Base-by-base conservation (phyloP, 2,797 vertebrate genomes). In the Gastrophryne carolinensis region DNA sequence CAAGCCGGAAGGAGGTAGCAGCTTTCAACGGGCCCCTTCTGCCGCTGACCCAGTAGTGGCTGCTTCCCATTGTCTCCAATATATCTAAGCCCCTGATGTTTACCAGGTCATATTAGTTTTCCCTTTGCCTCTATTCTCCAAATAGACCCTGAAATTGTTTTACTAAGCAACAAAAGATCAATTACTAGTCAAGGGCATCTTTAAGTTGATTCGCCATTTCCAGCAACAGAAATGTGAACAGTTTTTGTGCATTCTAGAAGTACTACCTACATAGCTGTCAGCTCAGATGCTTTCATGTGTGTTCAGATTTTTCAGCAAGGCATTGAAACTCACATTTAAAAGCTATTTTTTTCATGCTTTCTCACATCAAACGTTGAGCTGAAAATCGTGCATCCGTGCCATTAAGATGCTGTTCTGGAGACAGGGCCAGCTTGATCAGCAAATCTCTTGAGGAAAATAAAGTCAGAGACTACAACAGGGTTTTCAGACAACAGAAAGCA, bases 401-500 rank as follows among this genome's bases (percentile, higher is more conserved):
- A 56, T 75, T 81, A 82, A 35, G 13, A 1, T 60, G 53, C 62
- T 81, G 80, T 73, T 82, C 82, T 82, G 79, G 79, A 68, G 79
- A 72, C 41, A 75, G 81, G 79, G 63, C 30, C 79, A 62, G 71
- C 56, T 81, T 82, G 80, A 65, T 83, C 78, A 88, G 73, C 73
- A 79, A 79, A 58, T 78, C 64, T 84, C 54, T 52, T 78, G 69
- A 65, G 71, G 74, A 70, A 84, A 70, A 63, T n/a, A 8, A 26
- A 32, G 30, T 64, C 49, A 75, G 47, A 60, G 75, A 26, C 60
- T 83, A 35, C 79, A 81, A 70, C 0, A 24, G 50, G 78, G 26
- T 63, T 30, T 73, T 1, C 35, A 72, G 72, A 75, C 68, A 81
- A 73, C 79, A 82, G 83, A 83, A 86, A 79, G 84, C 81, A 79